Evolutionary conservation across 1,140 invertebrate genomes (phyloP).

Genomic region (Battus philenor): DNA sequence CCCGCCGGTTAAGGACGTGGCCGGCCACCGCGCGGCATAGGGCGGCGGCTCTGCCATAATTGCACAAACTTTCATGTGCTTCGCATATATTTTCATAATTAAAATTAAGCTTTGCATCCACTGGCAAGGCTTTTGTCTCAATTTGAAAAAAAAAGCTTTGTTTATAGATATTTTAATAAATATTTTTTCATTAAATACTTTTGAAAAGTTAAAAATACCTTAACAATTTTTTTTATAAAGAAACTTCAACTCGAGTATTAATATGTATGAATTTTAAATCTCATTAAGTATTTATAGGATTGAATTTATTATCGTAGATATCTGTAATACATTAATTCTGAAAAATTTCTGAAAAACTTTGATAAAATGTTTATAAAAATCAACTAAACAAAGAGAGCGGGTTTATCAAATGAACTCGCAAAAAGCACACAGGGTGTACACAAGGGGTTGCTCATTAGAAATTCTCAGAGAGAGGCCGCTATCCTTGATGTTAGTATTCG

Average conservation of each 20-base stretch:
- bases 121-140: constrained; percentile 48
- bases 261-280: too few relatives aligned
- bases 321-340: too few relatives aligned
- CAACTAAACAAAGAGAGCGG: constrained; percentile 41
- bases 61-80: constrained; percentile 73
- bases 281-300: too few relatives aligned
- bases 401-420: constrained; percentile 44
- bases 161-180: too few relatives aligned
- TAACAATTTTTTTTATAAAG: too few relatives aligned
- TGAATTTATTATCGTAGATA: too few relatives aligned
- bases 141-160: too few relatives aligned
- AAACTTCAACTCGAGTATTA: too few relatives aligned
- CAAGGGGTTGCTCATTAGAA: constrained; percentile 41
- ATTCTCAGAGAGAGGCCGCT: constrained; percentile 23
- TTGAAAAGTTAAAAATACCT: too few relatives aligned
- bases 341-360: constrained; percentile 22
- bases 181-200: too few relatives aligned
- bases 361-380: constrained; percentile 26
- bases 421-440: constrained; percentile 32
- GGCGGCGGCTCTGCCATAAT: constrained; percentile 54
- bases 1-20: constrained; percentile 58
- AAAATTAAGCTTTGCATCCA: constrained; percentile 66
- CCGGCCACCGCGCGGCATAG: constrained; percentile 40
- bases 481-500: constrained; percentile 1
- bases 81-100: constrained; percentile 74